Conservation (phyloP, 2,888 invertebrate species). For the Tinea pellionella region DNA sequence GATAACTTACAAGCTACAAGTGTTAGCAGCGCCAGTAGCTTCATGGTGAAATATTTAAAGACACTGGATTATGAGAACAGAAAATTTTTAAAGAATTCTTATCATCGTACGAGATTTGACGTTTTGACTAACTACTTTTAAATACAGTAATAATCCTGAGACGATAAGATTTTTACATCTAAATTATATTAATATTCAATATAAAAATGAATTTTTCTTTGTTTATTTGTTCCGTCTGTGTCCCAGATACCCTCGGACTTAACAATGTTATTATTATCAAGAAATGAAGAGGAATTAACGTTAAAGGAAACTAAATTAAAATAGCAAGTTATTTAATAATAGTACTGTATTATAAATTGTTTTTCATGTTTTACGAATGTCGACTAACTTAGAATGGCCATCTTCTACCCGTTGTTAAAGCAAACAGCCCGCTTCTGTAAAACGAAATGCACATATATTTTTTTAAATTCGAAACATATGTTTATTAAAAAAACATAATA, state of each 20-base stretch:
- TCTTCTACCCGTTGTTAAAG: slow-evolving; percentile 16
- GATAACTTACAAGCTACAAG: not conserved
- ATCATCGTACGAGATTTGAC: not conserved
- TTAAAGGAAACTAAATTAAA: too few relatives aligned
- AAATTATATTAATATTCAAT: too few relatives aligned
- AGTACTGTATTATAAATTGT: too few relatives aligned
- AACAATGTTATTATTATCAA: too few relatives aligned
- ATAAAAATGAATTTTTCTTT: too few relatives aligned
- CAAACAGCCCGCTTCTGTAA: slow-evolving; percentile 18
- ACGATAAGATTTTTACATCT: not conserved
- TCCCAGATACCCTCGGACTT: too few relatives aligned
- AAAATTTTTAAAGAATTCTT: not conserved
- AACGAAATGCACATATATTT: not conserved
- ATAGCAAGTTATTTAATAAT: too few relatives aligned
- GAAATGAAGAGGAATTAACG: too few relatives aligned
- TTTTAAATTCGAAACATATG: too few relatives aligned
- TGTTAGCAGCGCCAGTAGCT: not conserved
- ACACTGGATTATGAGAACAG: not conserved
- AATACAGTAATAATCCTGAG: not conserved
- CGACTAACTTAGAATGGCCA: slow-evolving; percentile 16
- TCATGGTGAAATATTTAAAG: not conserved
- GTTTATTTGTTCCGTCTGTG: too few relatives aligned
- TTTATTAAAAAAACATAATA: too few relatives aligned
- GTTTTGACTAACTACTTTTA: not conserved
- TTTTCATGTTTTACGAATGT: too few relatives aligned